Evolutionary conservation across 2,113 vertebrate species (phyloP).

Genomic region (Leucopternis melanops): DNA sequence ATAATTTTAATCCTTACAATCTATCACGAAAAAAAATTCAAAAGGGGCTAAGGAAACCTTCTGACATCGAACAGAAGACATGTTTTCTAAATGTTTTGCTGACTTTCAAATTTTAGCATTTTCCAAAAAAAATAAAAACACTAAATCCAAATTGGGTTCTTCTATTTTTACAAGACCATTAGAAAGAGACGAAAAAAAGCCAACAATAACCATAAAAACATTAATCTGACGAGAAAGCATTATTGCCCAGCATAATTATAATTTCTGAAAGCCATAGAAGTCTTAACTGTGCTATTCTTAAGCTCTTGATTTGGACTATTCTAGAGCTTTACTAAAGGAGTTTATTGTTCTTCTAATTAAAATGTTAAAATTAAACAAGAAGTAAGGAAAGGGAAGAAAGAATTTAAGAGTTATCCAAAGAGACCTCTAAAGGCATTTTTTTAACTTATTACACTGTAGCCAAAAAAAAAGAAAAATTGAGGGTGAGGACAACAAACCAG

Average conservation of each 20-base stretch:
- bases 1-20: background rate
- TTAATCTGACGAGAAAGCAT: background rate
- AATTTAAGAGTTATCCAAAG: background rate
- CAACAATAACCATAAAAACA: background rate
- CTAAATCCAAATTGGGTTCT: background rate
- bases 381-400: background rate
- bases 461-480: background rate
- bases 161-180: background rate
- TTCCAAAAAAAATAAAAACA: background rate
- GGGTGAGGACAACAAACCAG: background rate
- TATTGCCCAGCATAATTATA: conserved; percentile 25
- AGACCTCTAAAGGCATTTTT: background rate
- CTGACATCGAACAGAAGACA: background rate
- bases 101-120: background rate
- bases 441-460: background rate
- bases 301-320: background rate
- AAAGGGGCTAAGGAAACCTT: background rate
- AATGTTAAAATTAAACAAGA: background rate
- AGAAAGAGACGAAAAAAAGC: background rate
- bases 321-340: conserved; percentile 9
- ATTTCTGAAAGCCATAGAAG: background rate
- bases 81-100: background rate
- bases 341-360: conserved; percentile 24
- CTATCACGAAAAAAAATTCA: background rate
- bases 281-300: background rate